A percentile compares a stretch with the other conserved stretches of the same genome.
Evolutionary conservation across 2,113 vertebrate species (phyloP).

Genomic region (Cercopithecus mona): DNA sequence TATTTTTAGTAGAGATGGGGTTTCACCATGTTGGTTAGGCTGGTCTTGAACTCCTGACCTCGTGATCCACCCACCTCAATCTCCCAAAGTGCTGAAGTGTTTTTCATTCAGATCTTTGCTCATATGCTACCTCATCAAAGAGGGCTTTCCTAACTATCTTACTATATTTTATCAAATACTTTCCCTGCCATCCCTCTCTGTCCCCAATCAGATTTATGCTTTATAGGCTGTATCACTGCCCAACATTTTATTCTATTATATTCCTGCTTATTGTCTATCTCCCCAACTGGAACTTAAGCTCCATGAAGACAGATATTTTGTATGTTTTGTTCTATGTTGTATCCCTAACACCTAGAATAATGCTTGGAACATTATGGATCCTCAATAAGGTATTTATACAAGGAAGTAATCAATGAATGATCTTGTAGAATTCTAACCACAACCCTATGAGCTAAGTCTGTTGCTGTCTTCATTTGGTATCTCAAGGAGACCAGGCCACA

Average conservation of each 20-base stretch:
- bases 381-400: background rate
- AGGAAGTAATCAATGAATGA: background rate
- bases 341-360: background rate
- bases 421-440: conserved; percentile 28
- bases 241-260: background rate
- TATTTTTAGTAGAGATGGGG: too few species aligned
- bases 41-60: too few species aligned
- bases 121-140: background rate
- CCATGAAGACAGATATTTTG: background rate
- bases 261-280: background rate
- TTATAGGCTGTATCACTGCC: background rate
- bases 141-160: background rate
- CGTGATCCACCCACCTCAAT: too few species aligned
- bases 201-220: background rate
- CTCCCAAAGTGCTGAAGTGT: background rate
- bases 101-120: background rate
- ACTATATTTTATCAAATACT: background rate
- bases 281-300: background rate
- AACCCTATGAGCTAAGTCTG: background rate
- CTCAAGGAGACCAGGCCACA: background rate
- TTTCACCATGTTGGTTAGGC: too few species aligned
- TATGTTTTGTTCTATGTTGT: background rate
- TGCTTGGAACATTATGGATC: background rate
- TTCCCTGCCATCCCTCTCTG: background rate
- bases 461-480: conserved; percentile 34